These are phyloP conservation scores for Ferdinandea cuprea DNA, from an alignment of 2,888 invertebrate species.

Conservation along the genomic window DNA sequence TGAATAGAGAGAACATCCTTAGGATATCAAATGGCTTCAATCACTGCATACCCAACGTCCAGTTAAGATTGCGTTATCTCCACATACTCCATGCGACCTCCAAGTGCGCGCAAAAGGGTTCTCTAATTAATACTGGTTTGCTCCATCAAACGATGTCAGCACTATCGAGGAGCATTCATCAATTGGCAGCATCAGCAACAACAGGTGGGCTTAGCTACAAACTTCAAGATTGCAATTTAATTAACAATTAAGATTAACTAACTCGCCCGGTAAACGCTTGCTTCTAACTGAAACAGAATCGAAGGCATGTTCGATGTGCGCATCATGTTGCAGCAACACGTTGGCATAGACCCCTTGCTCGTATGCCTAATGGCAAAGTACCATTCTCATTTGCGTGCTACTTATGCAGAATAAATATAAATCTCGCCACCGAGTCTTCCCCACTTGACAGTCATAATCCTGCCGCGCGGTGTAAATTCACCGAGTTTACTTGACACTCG, in stretches of 20 bases:
- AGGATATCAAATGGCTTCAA: constrained; percentile 46
- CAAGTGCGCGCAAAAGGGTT: constrained; percentile 41
- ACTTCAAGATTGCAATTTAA: constrained; percentile 33
- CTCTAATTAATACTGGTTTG: constrained; percentile 63
- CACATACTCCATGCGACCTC: constrained; percentile 41
- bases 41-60: constrained; percentile 30
- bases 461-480: constrained; percentile 57
- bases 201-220: constrained; percentile 60
- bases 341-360: neutral
- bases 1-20: constrained; percentile 36
- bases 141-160: constrained; percentile 57
- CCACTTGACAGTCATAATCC: constrained; percentile 60
- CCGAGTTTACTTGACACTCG: constrained; percentile 42
- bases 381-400: constrained; percentile 34
- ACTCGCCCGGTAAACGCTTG: neutral
- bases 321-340: constrained; percentile 46
- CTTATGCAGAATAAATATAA: constrained; percentile 51
- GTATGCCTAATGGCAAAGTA: constrained; percentile 34
- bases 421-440: constrained; percentile 38
- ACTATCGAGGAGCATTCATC: constrained; percentile 62
- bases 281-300: constrained; percentile 8
- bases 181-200: constrained; percentile 21
- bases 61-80: constrained; percentile 40
- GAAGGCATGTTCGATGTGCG: neutral
- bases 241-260: constrained; percentile 56